These are phyloP conservation scores for Mionectes macconnelli DNA, from an alignment of 2,113 vertebrate species.

Conservation along the genomic window DNA sequence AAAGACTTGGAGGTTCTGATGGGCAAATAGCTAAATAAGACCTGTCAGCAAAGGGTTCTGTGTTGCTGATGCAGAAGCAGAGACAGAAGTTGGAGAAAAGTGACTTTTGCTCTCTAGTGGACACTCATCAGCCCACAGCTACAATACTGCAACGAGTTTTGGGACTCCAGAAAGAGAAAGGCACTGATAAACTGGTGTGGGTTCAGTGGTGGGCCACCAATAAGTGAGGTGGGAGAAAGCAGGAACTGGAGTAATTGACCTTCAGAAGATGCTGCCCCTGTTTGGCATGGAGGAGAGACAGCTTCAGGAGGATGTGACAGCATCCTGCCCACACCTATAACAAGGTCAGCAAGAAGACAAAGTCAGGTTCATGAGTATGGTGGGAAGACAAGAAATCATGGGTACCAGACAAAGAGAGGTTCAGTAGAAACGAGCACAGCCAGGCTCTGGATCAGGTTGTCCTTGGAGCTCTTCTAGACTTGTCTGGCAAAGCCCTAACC, in stretches of 20 bases:
- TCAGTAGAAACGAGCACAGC: neutral
- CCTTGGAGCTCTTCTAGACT: neutral
- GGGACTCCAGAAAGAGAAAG: neutral
- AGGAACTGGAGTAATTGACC: neutral
- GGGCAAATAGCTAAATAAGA: neutral
- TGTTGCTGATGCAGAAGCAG: neutral
- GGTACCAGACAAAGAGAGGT: neutral
- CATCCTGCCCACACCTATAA: neutral
- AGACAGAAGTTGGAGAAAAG: neutral
- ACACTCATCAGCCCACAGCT: neutral
- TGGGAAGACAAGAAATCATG: neutral
- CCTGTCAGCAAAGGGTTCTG: neutral
- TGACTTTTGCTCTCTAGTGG: neutral
- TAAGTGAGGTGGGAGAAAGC: accelerated
- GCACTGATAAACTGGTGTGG: neutral
- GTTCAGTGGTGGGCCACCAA: neutral
- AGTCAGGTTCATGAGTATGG: neutral
- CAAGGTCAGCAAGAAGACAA: neutral
- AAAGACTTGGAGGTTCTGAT: neutral
- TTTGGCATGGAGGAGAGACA: neutral
- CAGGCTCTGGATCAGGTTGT: neutral
- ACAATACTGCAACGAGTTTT: neutral
- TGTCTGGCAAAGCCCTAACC: neutral
- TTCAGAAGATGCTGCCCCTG: neutral
- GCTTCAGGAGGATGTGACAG: neutral